A percentile compares a stretch with the other conserved stretches of the same genome.
Evolutionary conservation across 1,140 invertebrate genomes (phyloP).

Genomic region (Neodiprion lecontei): DNA sequence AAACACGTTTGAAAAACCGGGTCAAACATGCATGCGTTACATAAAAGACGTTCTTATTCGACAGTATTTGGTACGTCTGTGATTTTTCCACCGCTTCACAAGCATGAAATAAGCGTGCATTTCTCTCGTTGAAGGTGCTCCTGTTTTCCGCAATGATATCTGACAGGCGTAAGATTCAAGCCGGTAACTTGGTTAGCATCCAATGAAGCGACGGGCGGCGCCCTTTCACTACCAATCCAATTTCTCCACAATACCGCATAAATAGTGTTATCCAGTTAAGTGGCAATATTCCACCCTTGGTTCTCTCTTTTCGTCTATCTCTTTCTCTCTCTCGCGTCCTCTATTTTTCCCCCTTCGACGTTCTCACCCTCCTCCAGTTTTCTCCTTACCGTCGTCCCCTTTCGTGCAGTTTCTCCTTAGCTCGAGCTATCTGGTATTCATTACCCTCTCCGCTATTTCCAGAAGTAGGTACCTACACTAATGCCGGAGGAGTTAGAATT

Average conservation of each 20-base stretch:
- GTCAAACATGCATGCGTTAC: too few relatives aligned
- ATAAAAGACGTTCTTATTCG: too few relatives aligned
- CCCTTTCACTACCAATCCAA: conserved; percentile 1
- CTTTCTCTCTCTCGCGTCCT: background rate
- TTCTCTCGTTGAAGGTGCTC: background rate
- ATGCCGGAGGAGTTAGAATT: background rate
- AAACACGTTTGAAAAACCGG: too few relatives aligned
- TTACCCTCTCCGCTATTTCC: background rate
- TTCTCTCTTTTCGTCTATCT: background rate
- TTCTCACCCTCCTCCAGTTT: too few relatives aligned
- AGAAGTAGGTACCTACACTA: background rate
- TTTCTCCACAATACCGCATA: conserved; percentile 3
- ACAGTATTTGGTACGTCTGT: too few relatives aligned
- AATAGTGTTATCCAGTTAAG: conserved; percentile 7
- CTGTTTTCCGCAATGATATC: background rate
- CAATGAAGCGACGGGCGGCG: background rate
- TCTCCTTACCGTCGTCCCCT: background rate
- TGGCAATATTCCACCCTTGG: conserved; percentile 1
- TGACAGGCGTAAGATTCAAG: conserved; percentile 7
- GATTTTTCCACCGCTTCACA: background rate
- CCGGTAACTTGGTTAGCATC: conserved; percentile 4
- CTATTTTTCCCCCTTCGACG: background rate
- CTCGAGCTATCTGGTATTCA: background rate
- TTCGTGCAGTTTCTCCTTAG: background rate
- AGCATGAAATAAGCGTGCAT: background rate